A percentile compares a stretch with the other conserved stretches of the same genome.
These are phyloP conservation scores for Hydrotaea diabolus DNA, from an alignment of 2,888 invertebrate species.

Conservation along the genomic window DNA sequence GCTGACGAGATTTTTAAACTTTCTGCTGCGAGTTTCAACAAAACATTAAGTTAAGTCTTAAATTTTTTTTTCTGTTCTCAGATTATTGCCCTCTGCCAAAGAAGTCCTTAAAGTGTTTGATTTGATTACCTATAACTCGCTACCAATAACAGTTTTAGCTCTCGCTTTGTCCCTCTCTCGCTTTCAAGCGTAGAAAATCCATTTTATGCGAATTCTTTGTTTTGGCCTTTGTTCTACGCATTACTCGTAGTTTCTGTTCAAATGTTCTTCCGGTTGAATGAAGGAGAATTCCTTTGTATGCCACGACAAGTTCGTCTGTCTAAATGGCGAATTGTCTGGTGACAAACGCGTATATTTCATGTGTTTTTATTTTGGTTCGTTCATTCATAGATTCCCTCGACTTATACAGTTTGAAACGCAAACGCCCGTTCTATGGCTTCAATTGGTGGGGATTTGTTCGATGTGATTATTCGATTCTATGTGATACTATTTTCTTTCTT, in stretches of 20 bases:
- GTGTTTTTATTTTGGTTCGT: too few species aligned
- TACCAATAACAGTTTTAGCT: too few species aligned
- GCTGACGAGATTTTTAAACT: too few species aligned
- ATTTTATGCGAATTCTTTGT: neutral
- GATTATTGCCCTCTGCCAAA: neutral
- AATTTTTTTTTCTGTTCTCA: too few species aligned
- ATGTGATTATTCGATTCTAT: neutral
- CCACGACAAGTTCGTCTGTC: neutral
- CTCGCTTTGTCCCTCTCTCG: too few species aligned
- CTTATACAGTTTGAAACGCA: neutral
- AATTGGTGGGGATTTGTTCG: slow-evolving; percentile 52
- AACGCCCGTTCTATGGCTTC: slow-evolving; percentile 54
- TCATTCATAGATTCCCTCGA: too few species aligned
- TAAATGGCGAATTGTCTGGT: too few species aligned
- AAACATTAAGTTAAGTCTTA: too few species aligned
- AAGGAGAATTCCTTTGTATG: slow-evolving; percentile 38
- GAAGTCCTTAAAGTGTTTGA: neutral
- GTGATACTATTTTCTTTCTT: slow-evolving; percentile 7
- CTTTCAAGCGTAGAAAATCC: neutral
- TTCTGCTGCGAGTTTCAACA: too few species aligned
- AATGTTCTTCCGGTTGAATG: slow-evolving; percentile 52
- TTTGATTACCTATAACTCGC: too few species aligned
- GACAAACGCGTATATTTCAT: too few species aligned
- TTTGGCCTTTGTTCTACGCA: neutral
- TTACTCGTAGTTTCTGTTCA: neutral